These are phyloP conservation scores for cat (Felis catus) DNA, from an alignment of 2,113 vertebrate genomes.

Conservation along the genomic window DNA sequence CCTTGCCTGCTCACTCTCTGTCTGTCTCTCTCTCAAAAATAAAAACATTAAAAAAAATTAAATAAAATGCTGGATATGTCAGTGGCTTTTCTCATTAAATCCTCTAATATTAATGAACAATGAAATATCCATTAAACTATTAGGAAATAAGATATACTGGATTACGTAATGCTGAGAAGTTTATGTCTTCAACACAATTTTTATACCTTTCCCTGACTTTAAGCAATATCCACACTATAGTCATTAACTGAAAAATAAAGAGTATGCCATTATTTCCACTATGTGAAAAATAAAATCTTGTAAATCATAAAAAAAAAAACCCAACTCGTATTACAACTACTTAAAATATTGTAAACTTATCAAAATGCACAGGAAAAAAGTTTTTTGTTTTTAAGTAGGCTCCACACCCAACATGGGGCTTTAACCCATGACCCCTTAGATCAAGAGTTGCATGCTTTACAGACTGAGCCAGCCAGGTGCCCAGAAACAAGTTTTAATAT, in stretches of 20 bases:
- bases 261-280: constrained; percentile 76
- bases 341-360: background rate
- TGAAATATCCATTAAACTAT: constrained; percentile 60
- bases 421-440: background rate
- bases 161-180: background rate
- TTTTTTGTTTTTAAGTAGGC: background rate
- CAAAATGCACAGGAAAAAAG: background rate
- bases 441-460: background rate
- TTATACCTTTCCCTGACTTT: constrained; percentile 59
- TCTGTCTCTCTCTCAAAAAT: too few relatives aligned
- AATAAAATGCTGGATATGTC: background rate
- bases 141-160: constrained; percentile 44
- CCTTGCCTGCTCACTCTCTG: too few relatives aligned
- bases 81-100: constrained; percentile 60
- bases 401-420: background rate
- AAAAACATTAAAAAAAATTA: too few relatives aligned
- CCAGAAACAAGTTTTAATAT: background rate
- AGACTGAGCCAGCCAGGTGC: background rate
- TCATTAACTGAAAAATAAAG: constrained; percentile 72
- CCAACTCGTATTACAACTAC: background rate
- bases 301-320: constrained; percentile 79
- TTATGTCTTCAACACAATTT: constrained; percentile 66
- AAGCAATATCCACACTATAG: background rate
- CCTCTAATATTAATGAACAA: constrained; percentile 66
- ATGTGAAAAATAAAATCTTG: constrained; percentile 83